A percentile compares a stretch with the other conserved stretches of the same genome.
These are phyloP conservation scores for Armadillidium nasatum DNA, from an alignment of 1,140 invertebrate species.

Conservation along the genomic window DNA sequence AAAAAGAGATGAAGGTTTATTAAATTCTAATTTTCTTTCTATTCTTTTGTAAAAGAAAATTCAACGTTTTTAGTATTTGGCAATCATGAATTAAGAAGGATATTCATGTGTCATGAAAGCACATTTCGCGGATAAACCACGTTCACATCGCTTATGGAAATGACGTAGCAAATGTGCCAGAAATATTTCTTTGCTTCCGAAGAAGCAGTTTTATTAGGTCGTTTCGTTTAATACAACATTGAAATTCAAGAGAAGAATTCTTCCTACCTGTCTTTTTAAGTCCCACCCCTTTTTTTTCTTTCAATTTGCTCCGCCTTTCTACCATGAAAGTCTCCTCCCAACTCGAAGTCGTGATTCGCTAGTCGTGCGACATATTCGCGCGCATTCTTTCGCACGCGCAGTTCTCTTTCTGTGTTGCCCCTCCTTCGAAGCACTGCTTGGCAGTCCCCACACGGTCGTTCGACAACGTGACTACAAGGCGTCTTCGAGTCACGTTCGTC, in stretches of 20 bases:
- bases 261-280: conserved; percentile 1
- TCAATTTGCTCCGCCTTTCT: neutral
- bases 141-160: neutral
- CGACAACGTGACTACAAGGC: conserved; percentile 10
- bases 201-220: conserved; percentile 9
- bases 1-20: too few relatives aligned
- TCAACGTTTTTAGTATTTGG: too few relatives aligned
- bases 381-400: neutral
- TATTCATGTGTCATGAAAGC: too few relatives aligned
- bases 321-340: neutral
- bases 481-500: conserved; percentile 8
- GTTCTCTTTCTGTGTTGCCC: neutral
- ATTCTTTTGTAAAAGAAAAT: too few relatives aligned
- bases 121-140: neutral
- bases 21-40: too few relatives aligned
- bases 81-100: too few relatives aligned
- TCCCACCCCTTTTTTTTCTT: neutral
- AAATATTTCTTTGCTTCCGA: conserved; percentile 5
- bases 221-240: conserved; percentile 3
- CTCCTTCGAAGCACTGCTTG: neutral
- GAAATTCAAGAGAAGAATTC: neutral
- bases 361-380: neutral
- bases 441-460: neutral
- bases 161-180: neutral
- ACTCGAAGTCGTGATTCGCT: neutral